Conservation (phyloP, 2,797 vertebrate species). For the Sebastes oblongus region DNA sequence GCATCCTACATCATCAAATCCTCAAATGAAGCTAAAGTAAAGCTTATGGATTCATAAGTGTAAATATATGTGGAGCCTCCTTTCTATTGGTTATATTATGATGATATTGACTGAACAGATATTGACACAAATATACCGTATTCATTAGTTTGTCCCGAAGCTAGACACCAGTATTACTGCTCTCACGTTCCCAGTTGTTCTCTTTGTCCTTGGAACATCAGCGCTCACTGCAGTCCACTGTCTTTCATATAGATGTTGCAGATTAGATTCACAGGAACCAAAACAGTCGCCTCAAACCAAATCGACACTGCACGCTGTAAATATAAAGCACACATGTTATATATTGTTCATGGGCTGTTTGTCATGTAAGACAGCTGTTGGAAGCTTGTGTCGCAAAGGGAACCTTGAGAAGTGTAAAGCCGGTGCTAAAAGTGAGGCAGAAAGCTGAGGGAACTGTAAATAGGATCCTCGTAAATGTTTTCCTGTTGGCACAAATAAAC, state of each 20-base stretch:
- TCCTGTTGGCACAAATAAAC: background rate
- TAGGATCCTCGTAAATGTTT: background rate
- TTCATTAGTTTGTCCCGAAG: background rate
- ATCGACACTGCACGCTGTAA: background rate
- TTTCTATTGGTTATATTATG: background rate
- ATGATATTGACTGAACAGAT: background rate
- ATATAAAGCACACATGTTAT: background rate
- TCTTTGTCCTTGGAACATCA: background rate
- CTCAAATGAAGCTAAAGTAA: background rate
- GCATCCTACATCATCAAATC: background rate
- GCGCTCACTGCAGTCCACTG: background rate
- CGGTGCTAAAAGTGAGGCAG: background rate
- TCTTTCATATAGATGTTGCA: background rate
- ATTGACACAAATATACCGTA: background rate
- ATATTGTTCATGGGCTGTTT: background rate
- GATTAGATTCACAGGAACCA: background rate
- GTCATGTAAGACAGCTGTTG: background rate
- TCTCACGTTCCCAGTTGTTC: background rate
- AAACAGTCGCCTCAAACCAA: background rate
- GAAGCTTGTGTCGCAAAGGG: background rate
- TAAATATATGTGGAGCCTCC: background rate
- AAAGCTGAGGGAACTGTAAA: background rate
- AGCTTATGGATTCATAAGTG: background rate
- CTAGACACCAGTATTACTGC: background rate
- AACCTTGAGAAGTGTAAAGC: background rate